phyloP scores from a whole-genome alignment of 2,888 invertebrate species.

The Nycteola revayana region DNA sequence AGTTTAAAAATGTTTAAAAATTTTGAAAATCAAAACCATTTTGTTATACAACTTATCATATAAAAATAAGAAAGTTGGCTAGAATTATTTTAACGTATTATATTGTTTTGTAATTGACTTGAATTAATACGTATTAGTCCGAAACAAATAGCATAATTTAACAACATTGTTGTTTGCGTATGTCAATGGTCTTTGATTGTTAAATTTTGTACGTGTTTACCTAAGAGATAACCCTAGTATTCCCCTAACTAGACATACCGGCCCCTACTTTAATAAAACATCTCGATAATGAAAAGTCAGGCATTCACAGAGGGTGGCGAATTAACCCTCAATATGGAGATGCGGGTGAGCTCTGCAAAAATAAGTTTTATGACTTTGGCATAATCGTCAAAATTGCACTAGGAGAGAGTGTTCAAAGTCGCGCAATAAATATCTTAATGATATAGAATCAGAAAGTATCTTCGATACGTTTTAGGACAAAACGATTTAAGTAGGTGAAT shows the following conservation, averaged over 20 bases:
- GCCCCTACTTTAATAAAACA: slow-evolving; percentile 80
- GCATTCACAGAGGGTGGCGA: slow-evolving; percentile 77
- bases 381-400: slow-evolving; percentile 61
- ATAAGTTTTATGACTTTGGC: slow-evolving; percentile 50
- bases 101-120: too few species aligned
- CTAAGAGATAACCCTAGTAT: slow-evolving; percentile 59
- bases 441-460: slow-evolving; percentile 81
- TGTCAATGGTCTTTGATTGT: slow-evolving; percentile 3
- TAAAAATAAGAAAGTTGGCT: too few species aligned
- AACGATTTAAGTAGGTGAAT: slow-evolving; percentile 46
- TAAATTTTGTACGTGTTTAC: slow-evolving; percentile 14
- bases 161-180: not conserved
- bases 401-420: slow-evolving; percentile 35
- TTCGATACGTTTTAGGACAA: slow-evolving; percentile 37
- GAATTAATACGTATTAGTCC: too few species aligned
- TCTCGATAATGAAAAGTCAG: slow-evolving; percentile 83
- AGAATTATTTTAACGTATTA: too few species aligned
- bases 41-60: too few species aligned
- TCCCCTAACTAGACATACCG: slow-evolving; percentile 55
- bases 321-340: slow-evolving; percentile 59
- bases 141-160: too few species aligned
- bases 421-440: slow-evolving; percentile 79
- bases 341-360: slow-evolving; percentile 43
- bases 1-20: too few species aligned
- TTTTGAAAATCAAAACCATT: too few species aligned